Base-by-base conservation (phyloP, 2,797 vertebrate species). In the Echiichthys vipera region DNA sequence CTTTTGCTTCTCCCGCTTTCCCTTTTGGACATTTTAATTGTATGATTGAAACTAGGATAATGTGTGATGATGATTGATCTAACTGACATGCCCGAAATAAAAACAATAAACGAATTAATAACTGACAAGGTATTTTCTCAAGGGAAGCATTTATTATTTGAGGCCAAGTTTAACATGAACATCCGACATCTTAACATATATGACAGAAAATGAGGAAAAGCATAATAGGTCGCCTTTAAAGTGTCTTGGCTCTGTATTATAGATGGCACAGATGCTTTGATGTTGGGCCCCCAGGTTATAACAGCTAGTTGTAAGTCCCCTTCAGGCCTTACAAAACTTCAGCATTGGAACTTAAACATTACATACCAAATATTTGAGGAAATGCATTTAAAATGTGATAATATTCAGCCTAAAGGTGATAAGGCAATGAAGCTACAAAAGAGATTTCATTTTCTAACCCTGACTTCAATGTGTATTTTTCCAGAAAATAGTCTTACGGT, bases 341-440 rank as follows among this genome's bases (percentile, higher is more conserved):
- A 64, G 53, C 32, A 50, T 55, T 43, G 27, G 11, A 64, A 64
- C 20, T 22, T 34, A 49, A 62, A 51, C 15, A 57, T 20, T 37
- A 47, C 53, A 43, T 7, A 20, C 25, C 30, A 70, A 49, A 68
- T 70, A 74, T 59, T 54, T 24, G 34, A 56, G 17, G 25, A 40
- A 50, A 15, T 24, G 29, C 32, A 37, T 32, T 2, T 27, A 30
- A 61, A 25, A 45, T 22, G 18, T 27, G 9, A 20, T 32, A 2
- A 59, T 54, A 54, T 25, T 34, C 11, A 51, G 53, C 54, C 46
- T 25, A 7, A 18, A 61, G 61, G 2, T 25, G 13, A 0, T 1
- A 4, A 7, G 7, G 8, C 6, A 32, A 12, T 36, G 18, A 39
- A 36, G 7, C 15, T 2, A 37, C 1, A 14, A 3, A 50, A 25